A percentile compares a stretch with the other conserved stretches of the same genome.
These are phyloP conservation scores for Fregetta grallaria DNA, from an alignment of 2,113 vertebrate species.

Conservation along the genomic window DNA sequence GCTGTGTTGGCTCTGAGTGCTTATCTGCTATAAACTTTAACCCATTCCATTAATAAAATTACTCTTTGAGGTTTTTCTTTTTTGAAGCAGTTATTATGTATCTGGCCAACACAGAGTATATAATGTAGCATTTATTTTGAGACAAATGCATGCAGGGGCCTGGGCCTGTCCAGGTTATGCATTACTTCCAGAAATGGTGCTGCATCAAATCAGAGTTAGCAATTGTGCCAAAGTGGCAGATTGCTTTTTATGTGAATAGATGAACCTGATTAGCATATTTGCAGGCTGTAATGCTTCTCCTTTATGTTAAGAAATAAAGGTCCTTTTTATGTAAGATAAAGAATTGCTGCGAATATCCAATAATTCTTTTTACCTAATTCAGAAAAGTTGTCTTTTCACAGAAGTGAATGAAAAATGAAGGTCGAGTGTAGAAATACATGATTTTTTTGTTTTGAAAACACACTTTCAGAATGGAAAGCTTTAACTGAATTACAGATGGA, in stretches of 20 bases:
- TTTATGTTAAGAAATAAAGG: slow-evolving; percentile 3
- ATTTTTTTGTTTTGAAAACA: background rate
- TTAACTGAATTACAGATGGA: background rate
- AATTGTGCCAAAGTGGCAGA: background rate
- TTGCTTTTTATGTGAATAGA: background rate
- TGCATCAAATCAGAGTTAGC: background rate
- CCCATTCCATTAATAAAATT: background rate
- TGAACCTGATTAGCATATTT: background rate
- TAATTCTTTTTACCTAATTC: background rate
- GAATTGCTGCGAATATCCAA: background rate
- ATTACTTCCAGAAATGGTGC: background rate
- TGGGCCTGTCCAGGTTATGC: background rate
- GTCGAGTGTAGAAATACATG: background rate
- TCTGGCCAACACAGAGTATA: background rate
- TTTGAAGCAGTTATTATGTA: background rate
- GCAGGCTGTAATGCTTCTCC: background rate
- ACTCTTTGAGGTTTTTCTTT: background rate
- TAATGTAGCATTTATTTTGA: background rate
- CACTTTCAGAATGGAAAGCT: background rate
- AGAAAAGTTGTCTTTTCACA: background rate
- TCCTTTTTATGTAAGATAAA: background rate
- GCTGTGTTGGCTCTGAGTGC: background rate
- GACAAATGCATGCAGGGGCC: background rate
- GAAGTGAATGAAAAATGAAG: background rate
- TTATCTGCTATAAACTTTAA: background rate